These are phyloP conservation scores for Coelopa frigida DNA, from an alignment of 1,140 invertebrate species.

Conservation along the genomic window DNA sequence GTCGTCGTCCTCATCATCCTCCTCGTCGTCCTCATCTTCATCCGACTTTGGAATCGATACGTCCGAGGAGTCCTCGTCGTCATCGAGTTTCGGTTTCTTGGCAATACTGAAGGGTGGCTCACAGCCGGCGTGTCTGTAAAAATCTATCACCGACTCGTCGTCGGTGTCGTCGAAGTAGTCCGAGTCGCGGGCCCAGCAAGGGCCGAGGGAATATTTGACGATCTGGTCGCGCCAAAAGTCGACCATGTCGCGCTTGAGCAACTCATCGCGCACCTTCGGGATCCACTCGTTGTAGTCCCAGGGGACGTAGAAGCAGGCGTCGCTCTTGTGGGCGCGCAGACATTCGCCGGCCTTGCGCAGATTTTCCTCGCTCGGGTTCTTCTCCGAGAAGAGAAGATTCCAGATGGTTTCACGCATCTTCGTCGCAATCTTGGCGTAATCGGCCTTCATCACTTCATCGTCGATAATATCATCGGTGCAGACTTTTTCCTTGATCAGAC, in stretches of 20 bases:
- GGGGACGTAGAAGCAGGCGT: conserved; percentile 30
- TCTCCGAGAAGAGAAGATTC: conserved; percentile 11
- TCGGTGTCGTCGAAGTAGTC: conserved; percentile 31
- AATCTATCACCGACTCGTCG: conserved; percentile 22
- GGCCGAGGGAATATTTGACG: conserved; percentile 27
- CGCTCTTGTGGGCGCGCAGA: conserved; percentile 24
- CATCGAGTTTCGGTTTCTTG: too few species aligned
- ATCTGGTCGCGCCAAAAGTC: conserved; percentile 33
- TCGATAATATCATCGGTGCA: neutral
- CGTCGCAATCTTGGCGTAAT: conserved; percentile 6
- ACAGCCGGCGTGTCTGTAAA: conserved; percentile 34
- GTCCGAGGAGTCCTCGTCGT: too few species aligned
- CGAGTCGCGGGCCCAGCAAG: conserved; percentile 34
- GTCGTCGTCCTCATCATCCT: neutral
- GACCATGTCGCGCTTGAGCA: conserved; percentile 23
- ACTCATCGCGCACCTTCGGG: conserved; percentile 25
- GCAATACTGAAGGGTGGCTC: conserved; percentile 32
- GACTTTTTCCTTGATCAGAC: conserved; percentile 1
- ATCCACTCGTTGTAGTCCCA: conserved; percentile 37
- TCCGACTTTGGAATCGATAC: too few species aligned
- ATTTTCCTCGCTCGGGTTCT: conserved; percentile 10
- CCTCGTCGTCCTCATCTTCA: neutral
- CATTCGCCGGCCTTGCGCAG: conserved; percentile 20
- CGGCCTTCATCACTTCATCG: conserved; percentile 1
- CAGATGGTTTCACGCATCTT: neutral